Conservation (phyloP, 2,797 vertebrate genomes). For the Gallinago nigripennis region DNA sequence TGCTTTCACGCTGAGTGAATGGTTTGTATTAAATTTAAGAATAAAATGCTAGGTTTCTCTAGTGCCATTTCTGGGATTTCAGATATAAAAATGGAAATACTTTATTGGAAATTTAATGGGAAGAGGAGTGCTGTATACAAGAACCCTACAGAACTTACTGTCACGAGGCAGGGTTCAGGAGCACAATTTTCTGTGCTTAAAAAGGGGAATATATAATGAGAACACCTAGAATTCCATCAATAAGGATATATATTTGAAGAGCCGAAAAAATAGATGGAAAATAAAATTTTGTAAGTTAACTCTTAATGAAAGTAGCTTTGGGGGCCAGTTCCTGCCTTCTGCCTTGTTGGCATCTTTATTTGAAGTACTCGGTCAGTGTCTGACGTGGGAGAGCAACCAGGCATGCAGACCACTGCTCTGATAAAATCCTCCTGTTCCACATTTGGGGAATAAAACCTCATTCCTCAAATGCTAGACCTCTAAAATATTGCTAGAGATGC, state of each 20-base stretch:
- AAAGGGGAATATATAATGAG: slow-evolving; percentile 19
- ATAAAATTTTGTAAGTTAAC: background rate
- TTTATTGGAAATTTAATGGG: slow-evolving; percentile 54
- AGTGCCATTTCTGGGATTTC: slow-evolving; percentile 20
- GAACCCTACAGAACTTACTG: background rate
- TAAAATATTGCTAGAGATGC: background rate
- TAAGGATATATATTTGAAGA: background rate
- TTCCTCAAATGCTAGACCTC: background rate
- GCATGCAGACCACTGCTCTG: background rate
- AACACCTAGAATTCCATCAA: background rate
- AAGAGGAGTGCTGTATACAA: slow-evolving; percentile 6
- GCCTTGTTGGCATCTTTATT: background rate
- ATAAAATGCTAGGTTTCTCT: slow-evolving; percentile 38
- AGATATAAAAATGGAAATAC: slow-evolving; percentile 35
- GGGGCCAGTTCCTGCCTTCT: background rate
- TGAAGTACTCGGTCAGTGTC: background rate
- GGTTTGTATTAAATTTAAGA: slow-evolving; percentile 48
- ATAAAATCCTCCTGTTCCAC: background rate
- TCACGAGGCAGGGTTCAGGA: background rate
- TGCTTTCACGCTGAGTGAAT: background rate
- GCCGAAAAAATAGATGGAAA: background rate
- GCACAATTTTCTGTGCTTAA: background rate
- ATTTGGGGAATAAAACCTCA: background rate
- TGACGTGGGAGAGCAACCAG: background rate
- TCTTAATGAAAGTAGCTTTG: background rate